Conservation (phyloP, 2,888 invertebrate species). For the Yponomeuta cagnagella region DNA sequence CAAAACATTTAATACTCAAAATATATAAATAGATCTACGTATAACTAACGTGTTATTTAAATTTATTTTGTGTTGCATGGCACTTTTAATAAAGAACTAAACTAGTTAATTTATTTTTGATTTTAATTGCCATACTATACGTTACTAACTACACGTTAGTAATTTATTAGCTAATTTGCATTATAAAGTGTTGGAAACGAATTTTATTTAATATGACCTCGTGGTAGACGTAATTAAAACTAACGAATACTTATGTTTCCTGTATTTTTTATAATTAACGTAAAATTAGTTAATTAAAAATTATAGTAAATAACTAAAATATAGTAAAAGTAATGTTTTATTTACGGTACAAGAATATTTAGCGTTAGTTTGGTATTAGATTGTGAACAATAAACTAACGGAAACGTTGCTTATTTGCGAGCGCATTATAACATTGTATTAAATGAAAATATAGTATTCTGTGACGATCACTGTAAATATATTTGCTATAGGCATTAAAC, state of each 20-base stretch:
- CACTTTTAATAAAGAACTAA: neutral
- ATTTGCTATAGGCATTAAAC: conserved; percentile 59
- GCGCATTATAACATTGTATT: conserved; percentile 13
- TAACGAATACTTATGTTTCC: conserved; percentile 47
- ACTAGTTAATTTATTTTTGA: neutral
- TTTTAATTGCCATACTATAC: too few relatives aligned
- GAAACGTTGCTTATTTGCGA: conserved; percentile 15
- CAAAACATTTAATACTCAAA: conserved; percentile 35
- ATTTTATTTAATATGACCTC: conserved; percentile 19
- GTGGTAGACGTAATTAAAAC: conserved; percentile 31
- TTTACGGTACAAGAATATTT: neutral
- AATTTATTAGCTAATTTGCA: conserved; percentile 17
- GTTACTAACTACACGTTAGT: too few relatives aligned
- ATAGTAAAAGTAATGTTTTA: neutral
- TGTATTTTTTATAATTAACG: conserved; percentile 29
- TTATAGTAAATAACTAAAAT: neutral
- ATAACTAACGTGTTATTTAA: neutral
- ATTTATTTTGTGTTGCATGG: neutral
- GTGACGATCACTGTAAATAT: conserved; percentile 46
- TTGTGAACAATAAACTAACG: conserved; percentile 17
- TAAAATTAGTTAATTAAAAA: conserved; percentile 21
- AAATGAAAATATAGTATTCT: conserved; percentile 40
- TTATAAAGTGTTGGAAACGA: conserved; percentile 19
- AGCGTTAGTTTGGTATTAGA: conserved; percentile 23
- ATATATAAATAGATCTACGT: conserved; percentile 4